Conservation (phyloP, 1,140 invertebrate species). For the Polypedilum vanderplanki region DNA sequence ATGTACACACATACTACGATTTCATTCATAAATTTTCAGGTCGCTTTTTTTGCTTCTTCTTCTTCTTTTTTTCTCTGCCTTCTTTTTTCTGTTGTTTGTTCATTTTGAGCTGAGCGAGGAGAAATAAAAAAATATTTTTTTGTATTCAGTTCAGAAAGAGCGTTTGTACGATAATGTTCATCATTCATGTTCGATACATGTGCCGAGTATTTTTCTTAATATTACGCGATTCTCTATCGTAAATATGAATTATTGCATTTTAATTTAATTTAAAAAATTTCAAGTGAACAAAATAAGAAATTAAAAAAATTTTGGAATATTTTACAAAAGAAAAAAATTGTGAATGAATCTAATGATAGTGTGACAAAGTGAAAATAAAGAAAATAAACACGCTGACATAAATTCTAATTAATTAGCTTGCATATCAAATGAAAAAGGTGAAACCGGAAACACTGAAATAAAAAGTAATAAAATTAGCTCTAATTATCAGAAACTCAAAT, state of each 20-base stretch:
- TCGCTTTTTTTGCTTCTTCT: background rate
- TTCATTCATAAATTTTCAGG: slow-evolving; percentile 19
- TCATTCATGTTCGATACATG: slow-evolving; percentile 9
- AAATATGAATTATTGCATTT: background rate
- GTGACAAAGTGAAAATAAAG: background rate
- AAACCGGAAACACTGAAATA: background rate
- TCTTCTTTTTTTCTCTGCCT: background rate
- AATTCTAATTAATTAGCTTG: background rate
- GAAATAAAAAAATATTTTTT: background rate
- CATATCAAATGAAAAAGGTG: background rate
- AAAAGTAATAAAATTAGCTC: background rate
- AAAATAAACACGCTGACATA: no score
- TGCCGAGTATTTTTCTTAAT: background rate
- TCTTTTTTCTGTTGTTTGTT: background rate
- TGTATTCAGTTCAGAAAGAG: slow-evolving; percentile 7
- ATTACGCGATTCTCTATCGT: background rate
- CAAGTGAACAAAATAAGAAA: background rate
- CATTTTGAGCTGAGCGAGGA: background rate
- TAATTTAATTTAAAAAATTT: background rate
- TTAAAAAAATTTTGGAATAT: background rate
- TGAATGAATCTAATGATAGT: background rate
- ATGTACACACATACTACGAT: background rate
- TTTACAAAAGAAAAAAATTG: background rate
- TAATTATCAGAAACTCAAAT: slow-evolving; percentile 3
- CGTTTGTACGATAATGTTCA: slow-evolving; percentile 6